Conservation (phyloP, 35 echinoderm and acorn worm genomes). For the Apostichopus japonicus region DNA sequence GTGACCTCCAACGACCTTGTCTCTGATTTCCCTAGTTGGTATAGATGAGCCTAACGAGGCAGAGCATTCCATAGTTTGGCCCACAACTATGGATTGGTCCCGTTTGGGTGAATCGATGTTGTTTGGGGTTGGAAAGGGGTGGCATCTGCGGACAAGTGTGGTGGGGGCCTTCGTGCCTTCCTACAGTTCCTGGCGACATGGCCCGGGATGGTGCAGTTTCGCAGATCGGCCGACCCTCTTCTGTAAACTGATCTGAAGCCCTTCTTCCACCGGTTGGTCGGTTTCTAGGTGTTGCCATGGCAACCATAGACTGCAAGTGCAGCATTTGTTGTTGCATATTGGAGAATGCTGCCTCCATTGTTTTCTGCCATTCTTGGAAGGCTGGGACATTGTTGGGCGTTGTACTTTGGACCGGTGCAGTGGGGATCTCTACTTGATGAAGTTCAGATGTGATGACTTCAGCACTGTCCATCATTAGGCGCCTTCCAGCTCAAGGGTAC, state of each 20-base stretch:
- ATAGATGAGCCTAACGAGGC: too few relatives aligned
- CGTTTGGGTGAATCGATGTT: neutral
- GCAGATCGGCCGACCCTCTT: slow-evolving; percentile 25
- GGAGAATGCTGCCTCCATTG: slow-evolving; percentile 43
- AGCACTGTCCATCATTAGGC: neutral
- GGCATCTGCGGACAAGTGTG: neutral
- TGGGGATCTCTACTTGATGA: neutral
- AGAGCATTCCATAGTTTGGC: too few relatives aligned
- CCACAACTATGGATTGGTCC: neutral
- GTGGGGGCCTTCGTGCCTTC: neutral
- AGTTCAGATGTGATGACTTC: neutral
- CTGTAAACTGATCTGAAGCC: slow-evolving; percentile 4
- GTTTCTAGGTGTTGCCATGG: neutral
- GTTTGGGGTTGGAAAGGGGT: neutral
- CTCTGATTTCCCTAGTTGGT: too few relatives aligned
- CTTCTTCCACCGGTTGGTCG: neutral
- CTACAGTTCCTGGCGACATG: slow-evolving; percentile 20
- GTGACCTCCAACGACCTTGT: too few relatives aligned
- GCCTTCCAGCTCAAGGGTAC: slow-evolving; percentile 3
- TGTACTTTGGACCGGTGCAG: neutral
- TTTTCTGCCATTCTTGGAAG: neutral
- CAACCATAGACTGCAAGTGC: neutral
- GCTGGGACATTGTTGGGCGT: neutral
- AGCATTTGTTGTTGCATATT: too few relatives aligned
- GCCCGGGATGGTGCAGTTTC: slow-evolving; percentile 5